Conservation (phyloP, 2,797 vertebrate species). For the Liasis olivaceus region DNA sequence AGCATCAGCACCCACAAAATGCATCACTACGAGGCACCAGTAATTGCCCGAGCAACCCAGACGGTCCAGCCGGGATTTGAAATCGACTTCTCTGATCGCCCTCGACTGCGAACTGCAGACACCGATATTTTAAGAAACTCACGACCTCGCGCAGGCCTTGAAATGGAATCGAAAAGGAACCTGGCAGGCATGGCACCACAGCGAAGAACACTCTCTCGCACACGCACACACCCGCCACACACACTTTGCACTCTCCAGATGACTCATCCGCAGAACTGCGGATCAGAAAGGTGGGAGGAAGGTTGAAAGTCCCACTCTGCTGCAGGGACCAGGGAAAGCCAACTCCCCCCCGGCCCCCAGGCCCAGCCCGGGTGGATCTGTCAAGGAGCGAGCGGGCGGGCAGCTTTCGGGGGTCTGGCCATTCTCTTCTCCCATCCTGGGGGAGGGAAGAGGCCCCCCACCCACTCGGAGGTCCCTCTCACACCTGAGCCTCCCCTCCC, state of each 20-base stretch:
- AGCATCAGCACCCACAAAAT: not conserved
- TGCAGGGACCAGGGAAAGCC: not conserved
- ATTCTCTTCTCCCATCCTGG: not conserved
- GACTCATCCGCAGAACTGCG: not conserved
- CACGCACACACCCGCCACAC: not conserved
- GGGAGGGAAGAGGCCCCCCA: not conserved
- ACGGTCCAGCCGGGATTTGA: too few relatives aligned
- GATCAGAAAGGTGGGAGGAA: not conserved
- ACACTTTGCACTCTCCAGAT: not conserved
- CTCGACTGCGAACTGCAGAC: not conserved
- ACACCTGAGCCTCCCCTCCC: not conserved
- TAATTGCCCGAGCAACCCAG: too few relatives aligned
- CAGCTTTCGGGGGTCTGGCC: not conserved
- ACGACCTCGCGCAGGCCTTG: not conserved
- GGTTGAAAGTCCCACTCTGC: not conserved
- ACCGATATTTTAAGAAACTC: not conserved
- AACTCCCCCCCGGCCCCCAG: not conserved
- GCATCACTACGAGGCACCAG: rapidly evolving
- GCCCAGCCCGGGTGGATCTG: not conserved
- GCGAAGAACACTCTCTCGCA: not conserved
- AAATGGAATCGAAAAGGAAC: too few relatives aligned
- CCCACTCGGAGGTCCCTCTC: not conserved
- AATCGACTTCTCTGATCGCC: too few relatives aligned
- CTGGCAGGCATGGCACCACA: too few relatives aligned
- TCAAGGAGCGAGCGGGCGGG: not conserved